Evolutionary conservation across 2,113 vertebrate genomes (phyloP), one percentile per base, ranked within the genome.

Genomic region (Bufo bufo): DNA sequence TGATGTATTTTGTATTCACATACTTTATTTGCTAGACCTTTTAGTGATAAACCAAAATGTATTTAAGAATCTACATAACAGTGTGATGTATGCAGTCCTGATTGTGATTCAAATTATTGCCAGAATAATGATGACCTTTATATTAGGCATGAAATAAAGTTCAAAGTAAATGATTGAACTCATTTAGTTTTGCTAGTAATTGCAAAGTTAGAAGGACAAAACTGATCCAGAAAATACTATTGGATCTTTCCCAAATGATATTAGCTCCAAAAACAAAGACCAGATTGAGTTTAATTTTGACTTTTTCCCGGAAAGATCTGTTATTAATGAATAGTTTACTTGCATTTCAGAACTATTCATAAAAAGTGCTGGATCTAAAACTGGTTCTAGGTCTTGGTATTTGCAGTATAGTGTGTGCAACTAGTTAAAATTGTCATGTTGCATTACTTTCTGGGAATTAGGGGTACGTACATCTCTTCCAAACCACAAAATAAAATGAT

Each of bases 241-340:
- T 82, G 80, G 80, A 12, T 47, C 43, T 0, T 6, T n/a, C 11
- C 80, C 33, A 65, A 49, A 63, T 65, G 16, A 81, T 61, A 61
- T 61, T 45, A 63, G 16, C 13, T 63, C 58, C 33, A 81, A 82
- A 65, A 82, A 12, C 80, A 82, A 65, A 56, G 50, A 78, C 50
- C 43, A 63, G 80, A 82, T 82, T 82, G 52, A n/a, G 80, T 63
- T 65, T n/a, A n/a, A 10, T 49, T 82, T 82, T 82, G 56, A 63
- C 43, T 23, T 69, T 81, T 52, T 69, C 45, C 16, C 49, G 16
- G 10, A 63, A 82, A 82, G 43, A 82, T 82, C 45, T 82, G 80
- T 66, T 82, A 50, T 65, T 81, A 61, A 19, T 63, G 79, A 63
- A 82, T 82, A 20, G 43, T 47, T 47, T 66, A 17, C 17, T 59